Conservation (phyloP, 1,140 invertebrate species). For the Microvelia longipes region DNA sequence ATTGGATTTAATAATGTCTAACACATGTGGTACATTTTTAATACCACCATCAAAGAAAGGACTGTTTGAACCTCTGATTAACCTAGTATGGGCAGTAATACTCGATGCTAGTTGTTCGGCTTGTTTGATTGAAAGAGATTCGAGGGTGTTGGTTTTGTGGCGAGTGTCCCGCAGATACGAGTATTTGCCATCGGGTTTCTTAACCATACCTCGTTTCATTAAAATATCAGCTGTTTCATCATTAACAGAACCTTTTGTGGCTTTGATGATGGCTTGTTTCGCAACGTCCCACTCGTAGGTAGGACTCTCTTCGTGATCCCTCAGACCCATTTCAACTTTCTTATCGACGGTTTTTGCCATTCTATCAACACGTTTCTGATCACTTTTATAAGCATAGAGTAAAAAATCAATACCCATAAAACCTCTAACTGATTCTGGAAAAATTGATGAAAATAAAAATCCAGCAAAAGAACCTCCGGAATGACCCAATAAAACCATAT, state of each 20-base stretch:
- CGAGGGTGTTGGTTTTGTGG: slow-evolving; percentile 41
- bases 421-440: slow-evolving; percentile 45
- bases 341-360: slow-evolving; percentile 49
- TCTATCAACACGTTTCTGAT: slow-evolving; percentile 40
- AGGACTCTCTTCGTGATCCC: slow-evolving; percentile 6
- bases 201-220: slow-evolving; percentile 51
- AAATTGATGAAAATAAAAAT: slow-evolving; percentile 61
- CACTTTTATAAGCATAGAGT: slow-evolving; percentile 43
- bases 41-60: slow-evolving; percentile 45
- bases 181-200: slow-evolving; percentile 33
- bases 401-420: slow-evolving; percentile 18
- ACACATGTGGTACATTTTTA: slow-evolving; percentile 41
- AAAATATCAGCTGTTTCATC: slow-evolving; percentile 46
- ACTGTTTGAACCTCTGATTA: slow-evolving; percentile 51
- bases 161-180: slow-evolving; percentile 49
- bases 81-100: slow-evolving; percentile 58
- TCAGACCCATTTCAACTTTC: slow-evolving; percentile 51
- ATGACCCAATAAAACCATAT: slow-evolving; percentile 60
- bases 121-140: slow-evolving; percentile 48
- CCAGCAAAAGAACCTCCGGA: slow-evolving; percentile 61
- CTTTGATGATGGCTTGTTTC: slow-evolving; percentile 34
- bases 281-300: slow-evolving; percentile 12
- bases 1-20: slow-evolving; percentile 43
- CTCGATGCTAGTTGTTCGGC: slow-evolving; percentile 46
- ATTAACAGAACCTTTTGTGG: slow-evolving; percentile 50